Conservation (phyloP, 92 coral and sea anemone species). For the Meandrina meandrites region DNA sequence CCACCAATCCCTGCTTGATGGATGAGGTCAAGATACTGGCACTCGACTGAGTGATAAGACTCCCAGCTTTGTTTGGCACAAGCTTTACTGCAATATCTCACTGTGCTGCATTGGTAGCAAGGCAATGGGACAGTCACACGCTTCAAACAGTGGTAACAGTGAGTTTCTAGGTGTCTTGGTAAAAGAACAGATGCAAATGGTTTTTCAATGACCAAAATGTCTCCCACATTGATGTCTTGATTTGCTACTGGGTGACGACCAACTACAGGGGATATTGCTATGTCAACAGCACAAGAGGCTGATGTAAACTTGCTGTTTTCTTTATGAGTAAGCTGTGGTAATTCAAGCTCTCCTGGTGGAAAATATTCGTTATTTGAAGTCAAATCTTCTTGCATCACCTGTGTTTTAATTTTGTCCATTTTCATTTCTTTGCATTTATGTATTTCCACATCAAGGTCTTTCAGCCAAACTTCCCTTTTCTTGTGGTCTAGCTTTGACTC, state of each 20-base stretch:
- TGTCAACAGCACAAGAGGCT: conserved; percentile 69
- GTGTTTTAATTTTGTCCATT: neutral
- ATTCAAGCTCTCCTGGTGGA: neutral
- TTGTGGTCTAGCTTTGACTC: conserved; percentile 67
- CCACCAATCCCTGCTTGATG: conserved; percentile 73
- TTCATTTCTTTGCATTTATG: conserved; percentile 10
- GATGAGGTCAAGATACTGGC: conserved; percentile 78
- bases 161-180: conserved; percentile 64
- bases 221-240: conserved; percentile 83
- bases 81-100: conserved; percentile 73
- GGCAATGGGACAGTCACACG: conserved; percentile 70
- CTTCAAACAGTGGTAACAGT: conserved; percentile 86
- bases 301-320: conserved; percentile 52
- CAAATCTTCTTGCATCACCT: conserved; percentile 22
- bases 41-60: conserved; percentile 76
- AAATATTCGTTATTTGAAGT: neutral
- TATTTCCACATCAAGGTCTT: conserved; percentile 65
- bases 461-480: conserved; percentile 58
- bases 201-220: conserved; percentile 81
- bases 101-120: conserved; percentile 81
- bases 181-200: conserved; percentile 96
- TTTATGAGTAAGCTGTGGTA: conserved; percentile 48
- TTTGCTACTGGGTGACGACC: conserved; percentile 87
- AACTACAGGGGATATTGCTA: conserved; percentile 31
- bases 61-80: conserved; percentile 87